These are phyloP conservation scores for Panthera uncia DNA, from an alignment of 2,113 vertebrate species.

Conservation along the genomic window DNA sequence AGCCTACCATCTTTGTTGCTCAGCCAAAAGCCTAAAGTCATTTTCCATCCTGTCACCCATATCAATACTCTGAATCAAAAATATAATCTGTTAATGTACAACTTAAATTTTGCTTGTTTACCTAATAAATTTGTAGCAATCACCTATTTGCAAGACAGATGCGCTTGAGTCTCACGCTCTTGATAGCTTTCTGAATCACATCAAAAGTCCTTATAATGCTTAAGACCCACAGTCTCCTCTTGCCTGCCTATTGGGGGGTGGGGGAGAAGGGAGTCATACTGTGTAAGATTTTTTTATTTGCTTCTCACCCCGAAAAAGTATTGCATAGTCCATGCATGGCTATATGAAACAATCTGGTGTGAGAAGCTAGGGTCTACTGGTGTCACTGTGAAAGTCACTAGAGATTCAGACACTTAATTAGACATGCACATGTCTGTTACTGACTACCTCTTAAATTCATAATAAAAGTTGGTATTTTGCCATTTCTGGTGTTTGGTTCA, in stretches of 20 bases:
- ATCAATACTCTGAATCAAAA: background rate
- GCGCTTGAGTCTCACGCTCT: background rate
- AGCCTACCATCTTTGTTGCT: background rate
- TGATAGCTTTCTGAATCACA: background rate
- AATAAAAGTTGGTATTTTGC: background rate
- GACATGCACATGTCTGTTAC: background rate
- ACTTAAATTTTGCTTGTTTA: background rate
- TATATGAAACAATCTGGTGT: background rate
- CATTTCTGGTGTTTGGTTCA: background rate
- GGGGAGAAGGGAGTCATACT: background rate
- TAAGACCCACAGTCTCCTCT: background rate
- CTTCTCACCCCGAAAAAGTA: too few relatives aligned
- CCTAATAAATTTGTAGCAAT: background rate
- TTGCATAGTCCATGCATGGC: background rate
- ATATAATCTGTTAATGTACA: background rate
- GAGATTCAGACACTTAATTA: background rate
- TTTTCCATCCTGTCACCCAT: background rate
- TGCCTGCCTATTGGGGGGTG: background rate
- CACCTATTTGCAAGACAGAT: background rate
- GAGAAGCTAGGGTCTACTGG: background rate
- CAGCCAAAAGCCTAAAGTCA: background rate
- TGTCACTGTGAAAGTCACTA: background rate
- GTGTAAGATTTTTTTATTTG: background rate
- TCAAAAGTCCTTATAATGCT: background rate
- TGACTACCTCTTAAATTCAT: background rate